phyloP scores from a whole-genome alignment of 2,888 invertebrate genomes.

The Aphidoletes aphidimyza region DNA sequence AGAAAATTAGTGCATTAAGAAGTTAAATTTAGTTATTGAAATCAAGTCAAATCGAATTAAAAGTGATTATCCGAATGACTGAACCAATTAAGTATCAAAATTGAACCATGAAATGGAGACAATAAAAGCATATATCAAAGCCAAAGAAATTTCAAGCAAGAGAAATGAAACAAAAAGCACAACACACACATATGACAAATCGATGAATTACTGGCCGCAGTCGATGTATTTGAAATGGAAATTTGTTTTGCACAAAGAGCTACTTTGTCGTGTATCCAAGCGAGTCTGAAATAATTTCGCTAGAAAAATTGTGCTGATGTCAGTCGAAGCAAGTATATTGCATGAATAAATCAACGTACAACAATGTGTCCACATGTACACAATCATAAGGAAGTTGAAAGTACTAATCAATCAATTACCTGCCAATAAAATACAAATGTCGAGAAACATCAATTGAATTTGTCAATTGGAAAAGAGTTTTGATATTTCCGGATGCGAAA shows the following conservation, averaged over 20 bases:
- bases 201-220: too few species aligned
- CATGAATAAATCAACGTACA: slow-evolving; percentile 47
- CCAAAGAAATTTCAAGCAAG: too few species aligned
- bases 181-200: too few species aligned
- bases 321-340: background rate
- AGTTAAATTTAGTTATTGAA: slow-evolving; percentile 28
- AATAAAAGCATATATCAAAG: too few species aligned
- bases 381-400: slow-evolving; percentile 11
- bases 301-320: slow-evolving; percentile 27
- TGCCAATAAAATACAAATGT: slow-evolving; percentile 36
- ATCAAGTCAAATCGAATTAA: background rate
- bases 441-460: slow-evolving; percentile 21
- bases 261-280: too few species aligned
- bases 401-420: slow-evolving; percentile 43
- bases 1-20: background rate
- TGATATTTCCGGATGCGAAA: slow-evolving; percentile 35
- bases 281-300: background rate
- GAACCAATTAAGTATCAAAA: background rate
- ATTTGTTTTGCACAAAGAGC: too few species aligned
- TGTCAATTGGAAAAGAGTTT: background rate
- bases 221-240: too few species aligned
- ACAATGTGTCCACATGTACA: too few species aligned
- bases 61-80: background rate
- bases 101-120: background rate
- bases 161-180: too few species aligned